phyloP scores from a whole-genome alignment of 92 coral and sea anemone genomes.

The Palythoa caribaeorum region DNA sequence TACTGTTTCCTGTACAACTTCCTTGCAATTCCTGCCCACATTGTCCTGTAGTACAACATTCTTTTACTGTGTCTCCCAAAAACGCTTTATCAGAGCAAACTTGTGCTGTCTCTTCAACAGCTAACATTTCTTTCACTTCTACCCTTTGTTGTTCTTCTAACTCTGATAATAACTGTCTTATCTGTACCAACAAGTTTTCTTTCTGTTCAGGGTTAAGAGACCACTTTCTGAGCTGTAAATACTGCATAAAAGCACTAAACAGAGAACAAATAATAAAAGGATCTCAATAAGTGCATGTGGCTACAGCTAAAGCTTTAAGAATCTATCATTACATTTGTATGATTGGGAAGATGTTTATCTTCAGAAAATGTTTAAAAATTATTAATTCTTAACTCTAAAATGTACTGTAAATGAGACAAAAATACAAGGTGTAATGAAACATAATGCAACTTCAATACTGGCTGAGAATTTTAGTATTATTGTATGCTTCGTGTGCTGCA shows the following conservation, averaged over 20 bases:
- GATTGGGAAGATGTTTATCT: no score
- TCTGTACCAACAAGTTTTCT: not conserved
- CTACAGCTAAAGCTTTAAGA: no score
- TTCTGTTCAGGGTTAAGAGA: not conserved
- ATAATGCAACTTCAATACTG: no score
- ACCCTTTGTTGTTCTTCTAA: not conserved
- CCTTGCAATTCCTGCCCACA: not conserved
- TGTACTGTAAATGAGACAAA: no score
- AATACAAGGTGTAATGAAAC: no score
- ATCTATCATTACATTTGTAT: no score
- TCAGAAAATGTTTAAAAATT: no score
- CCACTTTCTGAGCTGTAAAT: not conserved
- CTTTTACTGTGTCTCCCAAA: not conserved
- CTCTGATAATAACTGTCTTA: not conserved
- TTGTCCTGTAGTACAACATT: not conserved
- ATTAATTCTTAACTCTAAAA: no score
- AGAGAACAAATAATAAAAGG: not conserved
- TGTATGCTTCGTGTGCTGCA: no score
- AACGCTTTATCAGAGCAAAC: not conserved
- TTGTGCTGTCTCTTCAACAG: not conserved
- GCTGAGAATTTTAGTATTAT: no score
- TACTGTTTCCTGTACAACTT: not conserved
- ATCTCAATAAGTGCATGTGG: no score
- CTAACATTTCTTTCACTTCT: conserved; percentile 18
- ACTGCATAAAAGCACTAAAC: conserved; percentile 14